Percentiles rank a stretch among this genome's conserved stretches.
Evolutionary conservation across 2,888 invertebrate species (phyloP).

Genomic region (Ceraclea dissimilis): DNA sequence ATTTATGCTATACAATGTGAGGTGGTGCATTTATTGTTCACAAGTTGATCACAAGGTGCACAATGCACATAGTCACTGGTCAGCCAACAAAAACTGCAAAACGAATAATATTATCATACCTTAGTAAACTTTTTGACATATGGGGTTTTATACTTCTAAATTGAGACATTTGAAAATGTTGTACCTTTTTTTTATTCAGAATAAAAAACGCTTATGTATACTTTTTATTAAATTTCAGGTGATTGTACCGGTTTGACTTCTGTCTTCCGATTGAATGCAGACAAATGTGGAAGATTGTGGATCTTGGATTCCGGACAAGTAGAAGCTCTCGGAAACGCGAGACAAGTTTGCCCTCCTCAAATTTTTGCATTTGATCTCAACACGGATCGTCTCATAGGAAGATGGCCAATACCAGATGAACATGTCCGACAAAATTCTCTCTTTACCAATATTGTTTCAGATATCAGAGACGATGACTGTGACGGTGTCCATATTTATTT

Average conservation of each 20-base stretch:
- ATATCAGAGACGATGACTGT: slow-evolving; percentile 52
- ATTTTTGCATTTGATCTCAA: slow-evolving; percentile 64
- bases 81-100: too few species aligned
- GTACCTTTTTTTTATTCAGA: too few species aligned
- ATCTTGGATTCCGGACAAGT: slow-evolving; percentile 73
- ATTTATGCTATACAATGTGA: too few species aligned
- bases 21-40: too few species aligned
- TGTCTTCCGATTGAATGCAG: slow-evolving; percentile 67
- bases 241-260: slow-evolving; percentile 66
- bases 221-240: too few species aligned
- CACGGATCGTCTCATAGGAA: slow-evolving; percentile 54
- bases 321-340: slow-evolving; percentile 57
- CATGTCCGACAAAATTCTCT: slow-evolving; percentile 60
- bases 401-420: slow-evolving; percentile 56
- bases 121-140: too few species aligned
- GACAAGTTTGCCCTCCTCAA: slow-evolving; percentile 66
- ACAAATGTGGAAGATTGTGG: slow-evolving; percentile 71
- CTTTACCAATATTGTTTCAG: slow-evolving; percentile 60
- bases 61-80: too few species aligned
- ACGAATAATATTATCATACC: too few species aligned
- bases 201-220: too few species aligned
- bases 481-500: slow-evolving; percentile 58
- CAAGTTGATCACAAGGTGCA: too few species aligned
- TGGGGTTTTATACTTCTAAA: too few species aligned
- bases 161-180: too few species aligned